A percentile compares a stretch with the other conserved stretches of the same genome.
phyloP scores from a whole-genome alignment of 2,888 invertebrate genomes.

The Epistrophella euchroma region DNA sequence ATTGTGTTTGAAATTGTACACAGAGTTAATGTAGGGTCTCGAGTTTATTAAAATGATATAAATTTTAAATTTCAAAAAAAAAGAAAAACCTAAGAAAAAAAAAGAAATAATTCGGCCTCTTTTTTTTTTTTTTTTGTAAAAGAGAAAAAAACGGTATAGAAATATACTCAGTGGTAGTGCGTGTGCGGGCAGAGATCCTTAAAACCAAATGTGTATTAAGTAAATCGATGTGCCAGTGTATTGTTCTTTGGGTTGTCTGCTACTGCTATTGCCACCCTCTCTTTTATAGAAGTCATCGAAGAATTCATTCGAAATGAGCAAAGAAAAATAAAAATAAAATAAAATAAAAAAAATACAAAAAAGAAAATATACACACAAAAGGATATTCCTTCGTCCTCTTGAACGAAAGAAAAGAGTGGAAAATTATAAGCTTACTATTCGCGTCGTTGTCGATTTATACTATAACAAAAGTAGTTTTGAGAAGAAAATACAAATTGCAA shows the following conservation, averaged over 20 bases:
- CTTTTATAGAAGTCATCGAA: slow-evolving; percentile 51
- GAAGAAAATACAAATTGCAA: slow-evolving; percentile 60
- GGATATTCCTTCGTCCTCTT: slow-evolving; percentile 31
- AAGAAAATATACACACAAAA: neutral
- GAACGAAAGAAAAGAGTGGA: slow-evolving; percentile 51
- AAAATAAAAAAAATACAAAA: slow-evolving; percentile 9
- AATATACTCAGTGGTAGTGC: slow-evolving; percentile 57
- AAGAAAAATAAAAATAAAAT: slow-evolving; percentile 27
- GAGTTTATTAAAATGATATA: neutral
- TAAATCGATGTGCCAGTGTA: slow-evolving; percentile 72
- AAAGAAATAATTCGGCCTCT: slow-evolving; percentile 40
- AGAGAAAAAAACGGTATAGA: slow-evolving; percentile 29
- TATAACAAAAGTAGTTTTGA: slow-evolving; percentile 37
- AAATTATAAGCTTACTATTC: slow-evolving; percentile 62
- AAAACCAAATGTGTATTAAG: slow-evolving; percentile 74
- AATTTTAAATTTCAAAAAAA: neutral
- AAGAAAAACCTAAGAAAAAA: neutral
- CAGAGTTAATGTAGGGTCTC: neutral
- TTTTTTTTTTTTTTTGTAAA: slow-evolving; percentile 28
- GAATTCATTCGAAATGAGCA: slow-evolving; percentile 39
- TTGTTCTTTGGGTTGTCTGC: slow-evolving; percentile 62
- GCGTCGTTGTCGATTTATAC: slow-evolving; percentile 43
- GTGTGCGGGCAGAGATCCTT: slow-evolving; percentile 60
- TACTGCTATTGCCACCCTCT: slow-evolving; percentile 20
- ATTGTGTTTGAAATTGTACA: slow-evolving; percentile 23